Percentiles rank a stretch among this genome's conserved stretches.
Conservation (phyloP, 2,113 vertebrate species). For the Rhea pennata region DNA sequence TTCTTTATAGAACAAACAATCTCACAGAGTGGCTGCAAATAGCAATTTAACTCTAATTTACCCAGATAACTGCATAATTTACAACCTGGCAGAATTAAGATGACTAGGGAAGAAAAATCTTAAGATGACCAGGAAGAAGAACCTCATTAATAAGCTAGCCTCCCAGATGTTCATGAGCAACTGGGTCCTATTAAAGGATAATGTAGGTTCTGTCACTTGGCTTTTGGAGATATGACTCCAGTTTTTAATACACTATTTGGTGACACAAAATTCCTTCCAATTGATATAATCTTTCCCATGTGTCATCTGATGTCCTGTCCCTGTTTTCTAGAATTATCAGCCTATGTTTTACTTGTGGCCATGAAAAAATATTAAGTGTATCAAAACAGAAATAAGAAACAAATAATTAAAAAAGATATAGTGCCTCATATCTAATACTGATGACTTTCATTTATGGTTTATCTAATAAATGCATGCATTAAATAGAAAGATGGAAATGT, state of each 20-base stretch:
- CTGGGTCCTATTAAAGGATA: slow-evolving; percentile 65
- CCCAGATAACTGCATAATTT: slow-evolving; percentile 17
- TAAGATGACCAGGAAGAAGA: slow-evolving; percentile 44
- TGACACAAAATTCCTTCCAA: slow-evolving; percentile 18
- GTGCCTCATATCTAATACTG: neutral
- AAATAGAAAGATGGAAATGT: neutral
- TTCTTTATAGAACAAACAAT: neutral
- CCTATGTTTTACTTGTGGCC: neutral
- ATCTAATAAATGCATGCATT: neutral
- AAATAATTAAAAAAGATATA: neutral
- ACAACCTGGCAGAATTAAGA: slow-evolving; percentile 23
- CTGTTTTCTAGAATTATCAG: neutral
- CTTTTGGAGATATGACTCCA: slow-evolving; percentile 53
- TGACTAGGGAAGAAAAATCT: slow-evolving; percentile 44
- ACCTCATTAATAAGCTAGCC: slow-evolving; percentile 44
- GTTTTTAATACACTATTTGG: slow-evolving; percentile 59
- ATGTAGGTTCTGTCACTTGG: slow-evolving; percentile 66
- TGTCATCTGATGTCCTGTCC: neutral
- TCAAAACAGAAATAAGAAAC: neutral
- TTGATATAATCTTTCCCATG: neutral
- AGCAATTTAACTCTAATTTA: neutral
- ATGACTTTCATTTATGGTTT: neutral
- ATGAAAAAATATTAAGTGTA: neutral
- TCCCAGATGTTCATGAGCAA: slow-evolving; percentile 58
- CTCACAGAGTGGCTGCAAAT: neutral